Base-by-base conservation (phyloP, 1,140 invertebrate species). In the Littorina saxatilis region DNA sequence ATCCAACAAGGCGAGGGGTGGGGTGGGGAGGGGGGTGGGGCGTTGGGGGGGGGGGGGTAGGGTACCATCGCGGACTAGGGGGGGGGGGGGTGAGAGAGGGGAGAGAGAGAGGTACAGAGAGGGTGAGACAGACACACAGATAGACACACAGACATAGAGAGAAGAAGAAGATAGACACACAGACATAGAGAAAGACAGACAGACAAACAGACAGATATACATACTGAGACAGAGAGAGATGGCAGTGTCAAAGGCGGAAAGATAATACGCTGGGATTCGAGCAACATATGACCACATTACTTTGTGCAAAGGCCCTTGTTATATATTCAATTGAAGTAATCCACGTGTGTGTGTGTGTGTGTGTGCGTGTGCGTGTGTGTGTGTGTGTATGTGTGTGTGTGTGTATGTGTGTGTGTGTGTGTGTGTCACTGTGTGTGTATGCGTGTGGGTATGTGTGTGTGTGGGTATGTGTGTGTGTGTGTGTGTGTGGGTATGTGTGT, bases 391-490 rank as follows among this genome's bases (percentile, higher is more conserved):
- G 50, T 80, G 58, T 75, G 39, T 66, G 58, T 74, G 52, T 74
- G 61, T 80, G 70, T 75, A 66, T 75, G 27, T 80, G 43, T 82
- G 39, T 79, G 47, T 82, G 47, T 82, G 40, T 82, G 20, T 78
- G 63, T 61, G 66, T 81, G 58, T 77, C 32, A 76, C 29, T 81
- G 27, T 77, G 63, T 83, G 47, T 83, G 79, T 76, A 5, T 77
- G 47, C 72, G 63, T 83, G 61, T 81, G 39, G 80, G 55, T 80
- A 43, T 83, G 37, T 83, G 43, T 81, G 27, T 81, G 68, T 79
- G 47, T 82, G 63, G 40, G 47, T 83, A 13, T 80, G n/a, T 80
- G 29, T 55, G 35, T 83, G 43, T 80, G 35, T 73, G 52, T 80
- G n/a, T 80, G 55, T 83, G 55, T 80, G 68, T 43, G 17, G 27